These are phyloP conservation scores for Aramus guarauna DNA, from an alignment of 2,113 vertebrate species.

Conservation along the genomic window DNA sequence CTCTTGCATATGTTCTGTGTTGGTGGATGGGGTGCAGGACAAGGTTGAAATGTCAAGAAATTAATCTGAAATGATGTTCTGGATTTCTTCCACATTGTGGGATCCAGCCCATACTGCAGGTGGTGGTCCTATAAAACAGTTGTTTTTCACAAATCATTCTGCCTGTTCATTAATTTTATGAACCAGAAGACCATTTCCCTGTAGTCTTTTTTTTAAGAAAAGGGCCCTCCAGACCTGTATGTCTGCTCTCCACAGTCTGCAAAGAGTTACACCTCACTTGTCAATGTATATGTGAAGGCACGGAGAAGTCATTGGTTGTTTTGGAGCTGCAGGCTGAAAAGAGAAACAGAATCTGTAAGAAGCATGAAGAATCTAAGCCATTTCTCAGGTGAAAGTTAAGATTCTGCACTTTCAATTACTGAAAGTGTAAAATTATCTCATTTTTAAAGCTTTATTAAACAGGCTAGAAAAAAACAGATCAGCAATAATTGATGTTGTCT, in stretches of 20 bases:
- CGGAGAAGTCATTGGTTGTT: neutral
- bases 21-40: conserved; percentile 46
- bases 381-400: neutral
- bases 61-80: conserved; percentile 34
- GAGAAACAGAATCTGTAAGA: neutral
- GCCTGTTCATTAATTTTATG: conserved; percentile 35
- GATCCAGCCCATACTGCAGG: conserved; percentile 39
- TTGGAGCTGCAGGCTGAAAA: neutral
- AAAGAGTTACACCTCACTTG: neutral
- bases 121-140: conserved; percentile 46
- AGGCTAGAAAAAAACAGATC: neutral
- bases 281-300: neutral
- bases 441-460: neutral
- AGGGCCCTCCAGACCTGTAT: neutral
- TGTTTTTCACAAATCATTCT: conserved; percentile 63
- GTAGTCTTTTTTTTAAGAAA: neutral
- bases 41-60: conserved; percentile 51
- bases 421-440: neutral
- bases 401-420: neutral
- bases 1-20: conserved; percentile 25
- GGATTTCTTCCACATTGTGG: conserved; percentile 25
- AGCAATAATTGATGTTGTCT: neutral
- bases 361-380: neutral
- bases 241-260: neutral
- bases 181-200: neutral